Base-by-base conservation (phyloP, 2,113 vertebrate species). In the Epinephelus cyanopodus region DNA sequence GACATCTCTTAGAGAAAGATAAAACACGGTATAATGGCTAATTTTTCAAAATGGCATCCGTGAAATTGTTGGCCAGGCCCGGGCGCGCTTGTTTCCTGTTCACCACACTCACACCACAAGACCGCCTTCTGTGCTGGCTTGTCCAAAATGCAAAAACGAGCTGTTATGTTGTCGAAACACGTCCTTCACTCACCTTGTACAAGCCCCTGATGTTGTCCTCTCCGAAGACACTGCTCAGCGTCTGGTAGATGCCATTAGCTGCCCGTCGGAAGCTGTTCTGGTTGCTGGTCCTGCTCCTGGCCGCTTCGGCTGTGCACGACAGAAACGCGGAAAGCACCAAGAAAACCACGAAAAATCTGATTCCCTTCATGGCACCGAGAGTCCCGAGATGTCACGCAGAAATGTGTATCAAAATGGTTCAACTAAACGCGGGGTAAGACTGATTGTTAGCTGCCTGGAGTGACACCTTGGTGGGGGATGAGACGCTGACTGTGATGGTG, bases 141-240 rank as follows among this genome's bases (percentile, higher is more conserved):
- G n/a, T 5, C 13, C 17, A 5, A 21, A 13, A 1, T 18, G 29
- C 17, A 18, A 10, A 50, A 33, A 5, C 6, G 42, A 45, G 12
- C 10, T 0, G 1, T 0, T 25, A 5, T 2, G 1, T 57, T 2
- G 10, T 21, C 14, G 3, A 27, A 1, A 25, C 11, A 5, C 3
- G 11, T 10, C 19, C 18, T 14, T 21, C 39, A 84, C 93, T 90
- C 74, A 98, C 98, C 97, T 98, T 98, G 90, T 97, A 96, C 14
- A 97, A 74, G 12, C 95, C 94, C 87, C 96, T 92, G 79, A 98
- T 97, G 92, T 97, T 98, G 71, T 98, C 97, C 94, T 99, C 97
- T 47, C 98, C 97, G 85, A 97, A 96, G 1, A 97, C 87, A 77
- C 93, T 95, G 95, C 96, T 96, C 73, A 98, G 81, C 33, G 95